Evolutionary conservation across 2,113 vertebrate species (phyloP).

Genomic region (Phalacrocorax pelagicus): DNA sequence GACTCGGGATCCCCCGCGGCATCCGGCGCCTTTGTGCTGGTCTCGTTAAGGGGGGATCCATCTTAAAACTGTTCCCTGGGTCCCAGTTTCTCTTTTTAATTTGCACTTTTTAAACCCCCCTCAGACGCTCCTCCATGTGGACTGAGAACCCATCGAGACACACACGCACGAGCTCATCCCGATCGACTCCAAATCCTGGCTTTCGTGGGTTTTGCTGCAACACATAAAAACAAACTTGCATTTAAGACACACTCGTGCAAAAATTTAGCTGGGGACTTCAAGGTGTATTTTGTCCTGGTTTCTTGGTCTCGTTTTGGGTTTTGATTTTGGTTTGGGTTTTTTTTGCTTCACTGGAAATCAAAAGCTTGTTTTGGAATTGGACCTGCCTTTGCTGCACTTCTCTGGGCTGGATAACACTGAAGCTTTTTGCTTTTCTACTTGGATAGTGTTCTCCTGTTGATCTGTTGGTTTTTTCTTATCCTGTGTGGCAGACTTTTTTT

Average conservation of each 20-base stretch:
- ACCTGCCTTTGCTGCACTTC: constrained; percentile 69
- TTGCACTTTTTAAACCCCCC: constrained; percentile 63
- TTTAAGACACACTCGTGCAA: constrained; percentile 53
- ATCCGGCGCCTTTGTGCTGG: neutral
- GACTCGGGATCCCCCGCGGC: constrained; percentile 12
- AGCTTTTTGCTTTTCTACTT: constrained; percentile 56
- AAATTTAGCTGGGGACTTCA: constrained; percentile 39
- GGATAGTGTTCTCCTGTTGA: constrained; percentile 64
- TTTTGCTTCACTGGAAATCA: constrained; percentile 59
- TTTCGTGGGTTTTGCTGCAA: constrained; percentile 62
- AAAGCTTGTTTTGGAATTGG: constrained; percentile 57
- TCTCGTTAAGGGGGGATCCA: neutral
- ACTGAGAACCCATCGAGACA: constrained; percentile 55
- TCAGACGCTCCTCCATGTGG: constrained; percentile 62
- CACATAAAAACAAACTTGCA: constrained; percentile 45
- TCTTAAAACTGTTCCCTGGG: constrained; percentile 31
- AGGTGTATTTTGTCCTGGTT: constrained; percentile 43
- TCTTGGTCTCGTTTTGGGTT: neutral
- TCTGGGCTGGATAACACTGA: constrained; percentile 71
- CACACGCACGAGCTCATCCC: constrained; percentile 36
- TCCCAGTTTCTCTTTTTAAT: constrained; percentile 43
- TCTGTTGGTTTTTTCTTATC: constrained; percentile 11
- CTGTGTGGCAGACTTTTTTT: constrained; percentile 48
- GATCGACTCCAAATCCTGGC: constrained; percentile 41
- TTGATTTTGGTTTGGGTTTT: neutral